These are phyloP conservation scores for Tokudaia muenninki DNA, from an alignment of 2,797 vertebrate species.

Conservation along the genomic window DNA sequence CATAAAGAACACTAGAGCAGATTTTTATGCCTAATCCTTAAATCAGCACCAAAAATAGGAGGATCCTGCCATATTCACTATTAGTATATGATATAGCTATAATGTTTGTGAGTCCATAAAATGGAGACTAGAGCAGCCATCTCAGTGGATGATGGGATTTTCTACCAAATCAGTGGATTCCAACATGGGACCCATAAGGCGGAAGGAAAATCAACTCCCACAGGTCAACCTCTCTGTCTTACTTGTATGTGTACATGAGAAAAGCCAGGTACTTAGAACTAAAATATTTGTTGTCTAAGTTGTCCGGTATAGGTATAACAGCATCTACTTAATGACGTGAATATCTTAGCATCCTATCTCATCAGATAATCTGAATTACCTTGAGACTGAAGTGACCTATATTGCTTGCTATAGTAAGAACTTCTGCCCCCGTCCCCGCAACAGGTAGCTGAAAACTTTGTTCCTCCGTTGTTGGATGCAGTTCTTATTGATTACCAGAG, in stretches of 20 bases:
- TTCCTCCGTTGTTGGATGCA: constrained; percentile 96
- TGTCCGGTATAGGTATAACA: neutral
- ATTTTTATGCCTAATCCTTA: neutral
- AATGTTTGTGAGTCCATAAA: neutral
- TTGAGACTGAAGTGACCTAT: neutral
- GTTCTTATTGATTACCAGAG: constrained; percentile 99
- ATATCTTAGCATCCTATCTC: neutral
- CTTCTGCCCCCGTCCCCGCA: neutral
- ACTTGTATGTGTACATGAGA: neutral
- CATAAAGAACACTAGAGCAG: neutral
- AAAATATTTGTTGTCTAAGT: neutral
- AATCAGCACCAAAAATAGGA: no score
- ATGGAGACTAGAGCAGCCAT: neutral
- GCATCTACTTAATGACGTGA: neutral
- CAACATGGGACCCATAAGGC: neutral
- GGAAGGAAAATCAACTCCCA: neutral
- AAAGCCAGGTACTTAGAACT: neutral
- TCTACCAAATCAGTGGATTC: neutral
- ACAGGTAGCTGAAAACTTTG: constrained; percentile 98
- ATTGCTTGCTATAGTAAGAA: neutral
- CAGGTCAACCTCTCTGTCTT: neutral
- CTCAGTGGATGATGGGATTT: neutral
- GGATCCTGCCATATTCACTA: neutral
- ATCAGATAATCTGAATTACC: neutral
- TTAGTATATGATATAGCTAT: neutral